phyloP scores from a whole-genome alignment of 2,888 invertebrate genomes.

The Pachycephus smyrnensis region DNA sequence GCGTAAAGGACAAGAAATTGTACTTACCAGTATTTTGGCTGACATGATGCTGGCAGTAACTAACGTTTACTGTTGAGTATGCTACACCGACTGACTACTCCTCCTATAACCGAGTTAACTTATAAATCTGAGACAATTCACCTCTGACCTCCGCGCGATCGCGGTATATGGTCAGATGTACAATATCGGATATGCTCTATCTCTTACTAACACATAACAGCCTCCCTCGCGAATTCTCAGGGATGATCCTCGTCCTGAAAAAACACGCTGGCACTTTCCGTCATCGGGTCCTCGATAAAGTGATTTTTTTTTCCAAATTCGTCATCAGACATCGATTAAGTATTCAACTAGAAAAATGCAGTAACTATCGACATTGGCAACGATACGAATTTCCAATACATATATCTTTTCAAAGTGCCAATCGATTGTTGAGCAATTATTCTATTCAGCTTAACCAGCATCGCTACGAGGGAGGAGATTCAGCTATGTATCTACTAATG shows the following conservation, averaged over 20 bases:
- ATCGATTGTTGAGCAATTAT: not conserved
- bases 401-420: too few relatives aligned
- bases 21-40: slow-evolving; percentile 41
- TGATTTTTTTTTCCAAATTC: too few relatives aligned
- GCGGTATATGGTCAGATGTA: slow-evolving; percentile 30
- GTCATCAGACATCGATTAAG: too few relatives aligned
- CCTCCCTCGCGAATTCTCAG: not conserved
- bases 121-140: slow-evolving; percentile 58
- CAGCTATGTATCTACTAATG: too few relatives aligned
- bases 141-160: slow-evolving; percentile 54
- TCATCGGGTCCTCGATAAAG: not conserved
- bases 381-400: not conserved
- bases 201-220: slow-evolving; percentile 24
- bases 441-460: not conserved
- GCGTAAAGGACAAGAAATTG: not conserved
- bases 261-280: not conserved
- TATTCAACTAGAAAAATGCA: not conserved
- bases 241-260: not conserved
- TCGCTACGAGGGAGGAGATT: too few relatives aligned
- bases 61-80: slow-evolving; percentile 34
- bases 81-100: slow-evolving; percentile 46
- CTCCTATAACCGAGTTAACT: slow-evolving; percentile 45
- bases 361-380: not conserved
- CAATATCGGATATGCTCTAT: slow-evolving; percentile 30
- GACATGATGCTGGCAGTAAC: slow-evolving; percentile 27